Base-by-base conservation (phyloP, 2,113 vertebrate species). In the Thomomys bottae region DNA sequence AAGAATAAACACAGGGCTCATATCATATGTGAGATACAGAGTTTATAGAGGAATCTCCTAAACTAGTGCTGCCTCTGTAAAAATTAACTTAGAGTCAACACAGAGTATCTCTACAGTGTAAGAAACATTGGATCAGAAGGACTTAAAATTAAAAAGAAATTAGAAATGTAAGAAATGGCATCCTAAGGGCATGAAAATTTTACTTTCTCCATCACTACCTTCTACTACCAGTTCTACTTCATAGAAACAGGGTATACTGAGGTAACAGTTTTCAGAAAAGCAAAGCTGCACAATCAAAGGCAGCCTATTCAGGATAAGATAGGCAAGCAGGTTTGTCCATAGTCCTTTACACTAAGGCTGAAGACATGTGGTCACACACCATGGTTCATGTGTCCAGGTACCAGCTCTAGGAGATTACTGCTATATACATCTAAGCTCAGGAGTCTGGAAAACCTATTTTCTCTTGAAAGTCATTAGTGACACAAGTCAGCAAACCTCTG, bases 401-500 rank as follows among this genome's bases (percentile, higher is more conserved):
- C 7, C 20, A 82, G 49, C 4, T 57, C 26, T 30, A 20, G 21
- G 4, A 8, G 49, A 63, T 40, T 54, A 81, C 15, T 0, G 5
- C 38, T 68, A 18, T 68, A 18, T 1, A n/a, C 10, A 12, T 75
- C 72, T 76, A 5, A 6, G 59, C 9, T 42, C 10, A 11, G 8
- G 8, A 12, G 28, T 34, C 26, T 28, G 30, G 71, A 42, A 67
- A 18, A 1, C 8, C 28, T 70, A 68, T 70, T 72, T 81, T 73
- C 61, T 87, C 45, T 88, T 93, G 73, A 87, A 84, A 81, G 20
- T 36, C 28, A 68, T 77, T 34, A 81, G 32, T 84, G 61, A 21
- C 30, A 87, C 12, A 84, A 80, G 72, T 34, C 24, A 57, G 36
- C 49, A 78, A 64, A 75, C 28, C 42, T 71, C 34, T 86, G 61